These are phyloP conservation scores for Uloborus plumipes DNA, from an alignment of 2,888 invertebrate species.

Conservation along the genomic window DNA sequence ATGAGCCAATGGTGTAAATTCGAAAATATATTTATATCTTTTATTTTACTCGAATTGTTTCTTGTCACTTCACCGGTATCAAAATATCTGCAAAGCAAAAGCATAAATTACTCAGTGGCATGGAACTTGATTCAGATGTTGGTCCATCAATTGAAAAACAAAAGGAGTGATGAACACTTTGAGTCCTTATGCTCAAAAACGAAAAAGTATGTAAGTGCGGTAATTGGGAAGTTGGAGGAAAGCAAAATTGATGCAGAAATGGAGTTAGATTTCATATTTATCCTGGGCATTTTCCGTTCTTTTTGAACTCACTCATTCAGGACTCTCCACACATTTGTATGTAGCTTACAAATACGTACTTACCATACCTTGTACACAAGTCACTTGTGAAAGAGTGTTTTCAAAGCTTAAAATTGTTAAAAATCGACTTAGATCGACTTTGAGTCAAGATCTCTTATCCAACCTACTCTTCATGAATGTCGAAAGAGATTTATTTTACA, in stretches of 20 bases:
- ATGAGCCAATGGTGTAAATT: constrained; percentile 7
- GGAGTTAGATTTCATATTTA: constrained; percentile 1
- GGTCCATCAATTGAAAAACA: not conserved
- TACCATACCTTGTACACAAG: constrained; percentile 8
- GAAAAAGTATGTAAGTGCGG: not conserved
- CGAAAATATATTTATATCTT: not conserved
- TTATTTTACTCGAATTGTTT: constrained; percentile 13
- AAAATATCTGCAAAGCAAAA: constrained; percentile 9
- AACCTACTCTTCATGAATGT: constrained; percentile 12
- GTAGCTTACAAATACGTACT: constrained; percentile 11
- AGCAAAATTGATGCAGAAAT: constrained; percentile 13
- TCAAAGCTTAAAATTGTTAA: constrained; percentile 8
- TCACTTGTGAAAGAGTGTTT: constrained; percentile 3
- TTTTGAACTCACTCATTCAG: constrained; percentile 2
- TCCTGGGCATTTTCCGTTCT: constrained; percentile 5
- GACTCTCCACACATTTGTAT: not conserved
- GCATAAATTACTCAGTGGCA: not conserved
- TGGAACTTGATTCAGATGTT: constrained; percentile 6
- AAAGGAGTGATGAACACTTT: constrained; percentile 13
- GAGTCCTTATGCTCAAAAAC: constrained; percentile 5
- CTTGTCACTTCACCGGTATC: constrained; percentile 5
- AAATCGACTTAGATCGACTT: constrained; percentile 10
- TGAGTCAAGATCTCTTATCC: constrained; percentile 5
- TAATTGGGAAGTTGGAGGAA: constrained; percentile 3
- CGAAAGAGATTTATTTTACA: constrained; percentile 3